Conservation (phyloP, 2,888 invertebrate genomes). For the Eledona agricola region DNA sequence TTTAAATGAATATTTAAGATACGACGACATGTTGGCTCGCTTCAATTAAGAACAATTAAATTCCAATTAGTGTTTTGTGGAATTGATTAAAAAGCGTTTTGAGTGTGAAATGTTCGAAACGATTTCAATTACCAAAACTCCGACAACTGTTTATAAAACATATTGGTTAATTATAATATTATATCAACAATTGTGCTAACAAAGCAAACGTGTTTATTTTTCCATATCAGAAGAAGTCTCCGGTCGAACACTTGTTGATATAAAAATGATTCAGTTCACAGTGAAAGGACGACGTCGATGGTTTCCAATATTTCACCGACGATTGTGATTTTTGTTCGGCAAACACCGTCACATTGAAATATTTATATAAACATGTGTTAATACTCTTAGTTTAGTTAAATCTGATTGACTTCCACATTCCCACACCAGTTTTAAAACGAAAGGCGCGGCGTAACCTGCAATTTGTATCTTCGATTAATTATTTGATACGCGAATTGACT, state of each 20-base stretch:
- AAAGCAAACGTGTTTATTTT: constrained; percentile 27
- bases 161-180: constrained; percentile 16
- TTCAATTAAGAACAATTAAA: too few relatives aligned
- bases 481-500: not conserved
- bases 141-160: constrained; percentile 15
- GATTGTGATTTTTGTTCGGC: constrained; percentile 29
- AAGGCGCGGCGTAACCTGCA: constrained; percentile 16
- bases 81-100: too few relatives aligned
- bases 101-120: too few relatives aligned
- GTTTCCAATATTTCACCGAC: constrained; percentile 20
- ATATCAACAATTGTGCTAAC: constrained; percentile 24
- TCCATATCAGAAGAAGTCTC: constrained; percentile 22
- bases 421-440: constrained; percentile 27
- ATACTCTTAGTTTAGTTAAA: constrained; percentile 24
- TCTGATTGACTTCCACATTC: constrained; percentile 25
- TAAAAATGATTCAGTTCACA: constrained; percentile 24
- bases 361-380: constrained; percentile 31
- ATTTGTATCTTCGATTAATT: constrained; percentile 10
- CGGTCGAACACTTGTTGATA: constrained; percentile 19
- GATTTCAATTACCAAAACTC: too few relatives aligned
- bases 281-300: constrained; percentile 14
- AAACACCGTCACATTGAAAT: constrained; percentile 31
- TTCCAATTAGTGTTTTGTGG: too few relatives aligned
- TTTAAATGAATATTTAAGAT: too few relatives aligned
- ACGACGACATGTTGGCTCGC: too few relatives aligned